Base-by-base conservation (phyloP, 2,797 vertebrate species). In the Enteromius mattozi region DNA sequence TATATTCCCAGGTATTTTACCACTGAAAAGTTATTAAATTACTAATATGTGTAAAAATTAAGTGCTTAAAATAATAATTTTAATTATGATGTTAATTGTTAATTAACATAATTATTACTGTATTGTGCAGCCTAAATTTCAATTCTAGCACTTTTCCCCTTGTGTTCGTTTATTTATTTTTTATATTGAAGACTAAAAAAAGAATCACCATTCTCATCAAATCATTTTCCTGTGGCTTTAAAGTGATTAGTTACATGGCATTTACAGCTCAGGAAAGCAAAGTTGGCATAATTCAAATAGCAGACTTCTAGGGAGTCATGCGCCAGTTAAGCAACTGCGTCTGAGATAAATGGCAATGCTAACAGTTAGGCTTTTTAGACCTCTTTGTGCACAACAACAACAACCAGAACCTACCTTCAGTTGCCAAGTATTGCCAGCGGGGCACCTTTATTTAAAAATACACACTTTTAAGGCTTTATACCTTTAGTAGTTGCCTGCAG, bases 401-500 rank as follows among this genome's bases (percentile, higher is more conserved):
- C 63, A 75, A 74, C 14, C 51, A 51, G 21, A 51, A 76, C 61
- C 19, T 63, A 24, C 13, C 14, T 37, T 65, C 59, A 66, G 19
- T 40, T 40, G 16, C 45, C 45, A 45, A 76, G 42, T 76, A 66
- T 51, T 5, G 42, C 59, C 33, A 49, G 10, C 9, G 21, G 70
- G 54, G 54, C 7, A 21, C 59, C 35, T 30, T 42, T 2, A 33
- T 83, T 68, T 70, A 63, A 70, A 70, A 78, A 42, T 59, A 4
- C 75, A 45, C 65, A 30, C 8, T 63, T 82, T 42, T 71, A 27
- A 6, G 27, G 33, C 45, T 83, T 69, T 40, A 17, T 75, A 83
- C 33, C 47, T 77, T 65, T 51, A 74, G 56, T 49, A 9, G 35
- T n/a, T 75, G 80, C 81, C 74, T 69, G 63, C 12, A 69, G 82